A percentile compares a stretch with the other conserved stretches of the same genome.
phyloP scores from a whole-genome alignment of 1,140 invertebrate genomes.

The Metopolophium dirhodum region DNA sequence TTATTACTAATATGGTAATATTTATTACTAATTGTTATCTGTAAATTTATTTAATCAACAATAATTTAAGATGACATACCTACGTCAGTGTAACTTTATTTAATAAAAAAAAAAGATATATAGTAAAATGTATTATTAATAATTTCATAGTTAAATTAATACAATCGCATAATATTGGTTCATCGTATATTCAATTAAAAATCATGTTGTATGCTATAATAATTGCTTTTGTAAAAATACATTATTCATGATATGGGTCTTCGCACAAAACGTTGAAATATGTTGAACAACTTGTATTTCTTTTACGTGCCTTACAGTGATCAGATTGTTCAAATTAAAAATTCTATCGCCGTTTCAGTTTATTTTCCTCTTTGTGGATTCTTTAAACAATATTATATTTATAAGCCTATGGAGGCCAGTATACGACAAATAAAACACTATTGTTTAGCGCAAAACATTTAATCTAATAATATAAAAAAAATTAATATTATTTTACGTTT shows the following conservation, averaged over 20 bases:
- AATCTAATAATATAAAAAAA: not conserved
- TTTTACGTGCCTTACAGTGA: constrained; percentile 42
- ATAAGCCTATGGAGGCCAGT: not conserved
- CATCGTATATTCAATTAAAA: constrained; percentile 21
- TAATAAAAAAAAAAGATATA: not conserved
- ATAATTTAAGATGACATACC: too few species aligned
- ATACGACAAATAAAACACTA: constrained; percentile 9
- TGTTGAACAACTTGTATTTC: constrained; percentile 42
- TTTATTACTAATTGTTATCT: too few species aligned
- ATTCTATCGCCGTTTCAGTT: constrained; percentile 47
- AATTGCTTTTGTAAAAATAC: constrained; percentile 49
- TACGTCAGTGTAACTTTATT: too few species aligned
- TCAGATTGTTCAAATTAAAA: constrained; percentile 42
- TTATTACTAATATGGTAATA: too few species aligned
- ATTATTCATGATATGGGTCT: constrained; percentile 41
- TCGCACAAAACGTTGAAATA: constrained; percentile 45
- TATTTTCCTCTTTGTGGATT: constrained; percentile 37
- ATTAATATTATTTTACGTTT: not conserved
- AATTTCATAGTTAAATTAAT: not conserved
- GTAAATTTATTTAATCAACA: too few species aligned
- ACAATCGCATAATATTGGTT: not conserved
- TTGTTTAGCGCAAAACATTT: not conserved
- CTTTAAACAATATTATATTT: constrained; percentile 18
- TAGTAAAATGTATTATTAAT: not conserved
- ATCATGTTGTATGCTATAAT: constrained; percentile 32